Percentiles rank a stretch among this genome's conserved stretches.
Evolutionary conservation across 2,113 vertebrate species (phyloP).

Genomic region (Camelus bactrianus): DNA sequence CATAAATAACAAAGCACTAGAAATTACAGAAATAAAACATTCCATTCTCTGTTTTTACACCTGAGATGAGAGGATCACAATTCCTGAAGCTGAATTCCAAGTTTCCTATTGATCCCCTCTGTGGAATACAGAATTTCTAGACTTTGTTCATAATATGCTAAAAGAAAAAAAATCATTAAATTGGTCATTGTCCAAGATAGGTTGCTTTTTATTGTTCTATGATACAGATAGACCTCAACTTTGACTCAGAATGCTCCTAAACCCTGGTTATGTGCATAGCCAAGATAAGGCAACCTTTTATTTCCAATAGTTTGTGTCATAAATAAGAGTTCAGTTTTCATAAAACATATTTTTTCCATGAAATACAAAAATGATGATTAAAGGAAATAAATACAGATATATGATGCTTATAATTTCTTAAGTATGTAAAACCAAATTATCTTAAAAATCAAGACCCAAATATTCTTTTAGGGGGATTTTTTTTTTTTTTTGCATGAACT

Average conservation of each 20-base stretch:
- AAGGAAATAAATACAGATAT: not conserved
- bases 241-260: not conserved
- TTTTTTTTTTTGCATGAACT: not conserved
- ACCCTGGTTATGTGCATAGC: not conserved
- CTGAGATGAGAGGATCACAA: not conserved
- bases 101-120: not conserved
- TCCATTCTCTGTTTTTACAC: not conserved
- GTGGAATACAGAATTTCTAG: not conserved
- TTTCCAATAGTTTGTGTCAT: constrained; percentile 1
- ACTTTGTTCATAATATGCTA: not conserved
- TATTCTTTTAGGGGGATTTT: not conserved
- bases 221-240: not conserved
- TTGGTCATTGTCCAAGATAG: not conserved
- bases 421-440: not conserved
- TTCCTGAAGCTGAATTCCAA: not conserved
- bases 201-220: not conserved
- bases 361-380: not conserved
- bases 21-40: constrained; percentile 5
- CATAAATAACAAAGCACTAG: not conserved
- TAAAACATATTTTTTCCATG: constrained; percentile 5
- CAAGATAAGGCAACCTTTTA: not conserved
- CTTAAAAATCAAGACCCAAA: not conserved
- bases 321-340: not conserved
- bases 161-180: not conserved
- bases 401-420: constrained; percentile 6